These are phyloP conservation scores for Elegia similella DNA, from an alignment of 2,888 invertebrate species.

Conservation along the genomic window DNA sequence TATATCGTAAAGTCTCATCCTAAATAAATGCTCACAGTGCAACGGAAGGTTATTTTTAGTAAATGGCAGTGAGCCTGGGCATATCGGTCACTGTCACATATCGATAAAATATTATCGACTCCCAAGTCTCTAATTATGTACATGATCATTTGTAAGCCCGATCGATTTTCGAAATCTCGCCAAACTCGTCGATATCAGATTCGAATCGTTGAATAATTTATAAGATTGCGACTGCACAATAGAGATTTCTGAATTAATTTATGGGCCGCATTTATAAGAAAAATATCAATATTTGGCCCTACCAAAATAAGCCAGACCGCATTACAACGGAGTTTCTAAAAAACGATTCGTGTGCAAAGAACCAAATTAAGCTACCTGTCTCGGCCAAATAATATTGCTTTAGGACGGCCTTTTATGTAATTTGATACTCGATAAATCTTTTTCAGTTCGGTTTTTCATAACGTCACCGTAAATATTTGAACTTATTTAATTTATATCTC, in stretches of 20 bases:
- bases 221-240: conserved; percentile 63
- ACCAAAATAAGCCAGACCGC: conserved; percentile 22
- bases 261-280: conserved; percentile 44
- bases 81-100: conserved; percentile 33
- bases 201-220: conserved; percentile 68
- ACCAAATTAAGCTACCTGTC: conserved; percentile 18
- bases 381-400: neutral
- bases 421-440: neutral
- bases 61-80: conserved; percentile 14
- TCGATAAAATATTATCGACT: conserved; percentile 29
- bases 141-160: conserved; percentile 54
- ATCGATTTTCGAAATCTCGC: conserved; percentile 69
- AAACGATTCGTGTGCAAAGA: conserved; percentile 18
- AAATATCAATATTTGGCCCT: conserved; percentile 34
- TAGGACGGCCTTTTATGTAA: neutral
- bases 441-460: neutral
- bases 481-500: neutral
- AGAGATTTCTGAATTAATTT: conserved; percentile 58
- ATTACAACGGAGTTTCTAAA: conserved; percentile 10
- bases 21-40: too few relatives aligned
- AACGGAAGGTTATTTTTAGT: neutral
- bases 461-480: neutral
- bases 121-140: conserved; percentile 44
- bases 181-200: conserved; percentile 65
- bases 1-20: too few relatives aligned